A percentile compares a stretch with the other conserved stretches of the same genome.
phyloP scores from a whole-genome alignment of 2,888 invertebrate species.

The Palloptera scutellata region DNA sequence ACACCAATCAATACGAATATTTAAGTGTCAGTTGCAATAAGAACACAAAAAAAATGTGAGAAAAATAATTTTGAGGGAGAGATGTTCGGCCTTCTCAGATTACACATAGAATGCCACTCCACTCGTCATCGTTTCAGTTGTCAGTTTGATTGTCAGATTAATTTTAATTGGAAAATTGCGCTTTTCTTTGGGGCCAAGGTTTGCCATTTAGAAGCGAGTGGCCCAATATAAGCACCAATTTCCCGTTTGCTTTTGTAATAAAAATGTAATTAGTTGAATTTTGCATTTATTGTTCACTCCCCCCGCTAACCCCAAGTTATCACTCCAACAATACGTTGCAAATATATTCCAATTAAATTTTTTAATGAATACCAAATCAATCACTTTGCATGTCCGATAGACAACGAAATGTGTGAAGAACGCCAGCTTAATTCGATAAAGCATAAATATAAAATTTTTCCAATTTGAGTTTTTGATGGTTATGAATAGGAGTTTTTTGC shows the following conservation, averaged over 20 bases:
- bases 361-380: constrained; percentile 24
- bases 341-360: background rate
- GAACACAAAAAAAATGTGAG: too few species aligned
- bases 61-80: constrained; percentile 2
- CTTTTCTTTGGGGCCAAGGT: too few species aligned
- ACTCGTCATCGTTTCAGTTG: background rate
- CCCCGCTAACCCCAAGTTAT: background rate
- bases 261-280: constrained; percentile 1
- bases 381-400: background rate
- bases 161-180: constrained; percentile 32
- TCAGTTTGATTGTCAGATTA: constrained; percentile 35
- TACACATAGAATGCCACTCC: background rate
- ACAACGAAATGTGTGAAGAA: background rate
- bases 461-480: too few species aligned
- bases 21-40: too few species aligned
- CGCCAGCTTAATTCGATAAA: too few species aligned
- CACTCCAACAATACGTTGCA: background rate
- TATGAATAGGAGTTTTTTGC: too few species aligned
- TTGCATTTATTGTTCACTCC: background rate
- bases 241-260: background rate
- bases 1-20: too few species aligned
- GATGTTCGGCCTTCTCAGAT: background rate
- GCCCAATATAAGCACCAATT: background rate
- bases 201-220: too few species aligned
- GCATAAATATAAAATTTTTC: too few species aligned